phyloP scores from a whole-genome alignment of 92 coral and sea anemone genomes.

The Parazoanthus swiftii region DNA sequence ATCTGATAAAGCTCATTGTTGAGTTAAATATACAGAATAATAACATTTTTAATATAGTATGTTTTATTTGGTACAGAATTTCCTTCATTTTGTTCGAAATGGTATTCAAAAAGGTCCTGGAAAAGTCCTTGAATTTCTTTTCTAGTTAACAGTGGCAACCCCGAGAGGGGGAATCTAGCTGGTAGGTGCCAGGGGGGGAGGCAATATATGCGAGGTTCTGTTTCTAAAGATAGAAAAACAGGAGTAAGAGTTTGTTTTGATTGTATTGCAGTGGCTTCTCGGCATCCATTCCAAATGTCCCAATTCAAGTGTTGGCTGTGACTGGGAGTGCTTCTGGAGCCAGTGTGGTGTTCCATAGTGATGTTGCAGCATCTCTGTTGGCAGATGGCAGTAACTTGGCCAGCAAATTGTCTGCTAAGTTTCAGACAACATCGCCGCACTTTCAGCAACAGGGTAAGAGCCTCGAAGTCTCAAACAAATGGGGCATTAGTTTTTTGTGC shows the following conservation, averaged over 20 bases:
- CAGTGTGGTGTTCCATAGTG: conserved; percentile 97
- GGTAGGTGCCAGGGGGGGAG: too few species aligned
- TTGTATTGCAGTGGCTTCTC: conserved; percentile 81
- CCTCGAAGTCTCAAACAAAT: not conserved
- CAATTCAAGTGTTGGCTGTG: conserved; percentile 95
- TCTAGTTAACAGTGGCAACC: too few species aligned
- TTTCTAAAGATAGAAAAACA: too few species aligned
- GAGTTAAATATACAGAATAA: too few species aligned
- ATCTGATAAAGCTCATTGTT: too few species aligned
- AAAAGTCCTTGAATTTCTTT: too few species aligned
- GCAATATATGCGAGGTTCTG: too few species aligned
- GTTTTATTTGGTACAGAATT: too few species aligned
- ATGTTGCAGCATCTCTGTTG: conserved; percentile 85
- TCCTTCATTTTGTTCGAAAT: too few species aligned
- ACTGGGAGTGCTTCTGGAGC: conserved; percentile 99
- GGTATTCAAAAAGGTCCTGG: too few species aligned
- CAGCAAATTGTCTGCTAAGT: conserved; percentile 95
- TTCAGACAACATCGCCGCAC: conserved; percentile 91
- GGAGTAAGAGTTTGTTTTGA: not conserved
- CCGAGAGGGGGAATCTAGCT: too few species aligned
- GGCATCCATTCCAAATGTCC: conserved; percentile 90
- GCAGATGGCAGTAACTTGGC: conserved; percentile 99
- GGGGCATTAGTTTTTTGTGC: not conserved
- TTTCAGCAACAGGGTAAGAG: conserved; percentile 91
- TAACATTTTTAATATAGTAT: too few species aligned